A percentile compares a stretch with the other conserved stretches of the same genome.
These are phyloP conservation scores for Ctenodactylus gundi DNA, from an alignment of 2,113 vertebrate genomes.

Conservation along the genomic window DNA sequence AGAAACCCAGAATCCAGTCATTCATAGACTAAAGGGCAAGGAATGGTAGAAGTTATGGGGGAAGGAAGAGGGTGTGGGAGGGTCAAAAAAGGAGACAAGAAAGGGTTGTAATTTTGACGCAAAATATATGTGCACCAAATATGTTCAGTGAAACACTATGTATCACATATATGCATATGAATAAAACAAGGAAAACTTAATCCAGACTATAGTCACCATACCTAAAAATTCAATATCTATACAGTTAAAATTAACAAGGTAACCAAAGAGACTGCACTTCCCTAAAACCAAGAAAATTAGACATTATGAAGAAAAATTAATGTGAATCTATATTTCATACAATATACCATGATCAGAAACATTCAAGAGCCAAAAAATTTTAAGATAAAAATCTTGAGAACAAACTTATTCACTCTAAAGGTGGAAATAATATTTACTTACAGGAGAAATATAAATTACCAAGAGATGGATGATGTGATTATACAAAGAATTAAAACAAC, in stretches of 20 bases:
- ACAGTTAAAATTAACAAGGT: neutral
- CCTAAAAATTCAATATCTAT: neutral
- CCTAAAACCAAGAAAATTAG: constrained; percentile 4
- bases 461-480: neutral
- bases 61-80: too few species aligned
- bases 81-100: too few species aligned
- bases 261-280: neutral
- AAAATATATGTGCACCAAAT: too few species aligned
- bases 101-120: too few species aligned
- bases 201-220: neutral
- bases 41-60: too few species aligned
- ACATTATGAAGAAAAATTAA: constrained; percentile 13
- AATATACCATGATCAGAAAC: neutral
- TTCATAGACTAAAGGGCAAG: too few species aligned
- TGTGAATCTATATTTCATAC: neutral
- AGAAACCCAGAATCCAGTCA: too few species aligned
- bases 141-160: too few species aligned
- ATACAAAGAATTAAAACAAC: constrained; percentile 1
- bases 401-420: constrained; percentile 1
- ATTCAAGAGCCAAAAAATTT: constrained; percentile 15
- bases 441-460: constrained; percentile 30
- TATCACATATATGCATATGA: too few species aligned
- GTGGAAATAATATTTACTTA: constrained; percentile 25
- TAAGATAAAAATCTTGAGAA: neutral
- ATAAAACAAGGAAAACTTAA: too few species aligned